phyloP scores from a whole-genome alignment of 2,113 vertebrate genomes.

The Canis aureus region DNA sequence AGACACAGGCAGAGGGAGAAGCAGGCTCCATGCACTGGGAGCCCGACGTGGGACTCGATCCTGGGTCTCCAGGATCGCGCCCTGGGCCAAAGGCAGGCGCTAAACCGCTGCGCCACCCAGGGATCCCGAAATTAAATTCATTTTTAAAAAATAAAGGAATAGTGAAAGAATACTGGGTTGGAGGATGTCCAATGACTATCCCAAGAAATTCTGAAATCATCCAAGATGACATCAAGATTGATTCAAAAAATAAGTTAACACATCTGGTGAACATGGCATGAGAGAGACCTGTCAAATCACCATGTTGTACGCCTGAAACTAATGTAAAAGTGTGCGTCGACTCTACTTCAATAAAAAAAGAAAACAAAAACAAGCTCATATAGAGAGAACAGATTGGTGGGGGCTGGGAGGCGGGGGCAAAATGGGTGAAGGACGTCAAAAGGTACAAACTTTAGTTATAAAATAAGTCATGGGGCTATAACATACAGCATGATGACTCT shows the following conservation, averaged over 20 bases:
- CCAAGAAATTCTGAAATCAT: conserved; percentile 29
- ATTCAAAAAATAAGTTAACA: conserved; percentile 22
- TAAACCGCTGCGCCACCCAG: no score
- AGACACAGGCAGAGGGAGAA: no score
- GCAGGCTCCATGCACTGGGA: no score
- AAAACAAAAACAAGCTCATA: not conserved
- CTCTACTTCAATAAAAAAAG: not conserved
- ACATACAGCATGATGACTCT: not conserved
- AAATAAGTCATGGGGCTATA: not conserved
- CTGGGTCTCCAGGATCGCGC: no score
- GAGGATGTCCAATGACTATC: not conserved
- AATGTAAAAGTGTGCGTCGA: not conserved
- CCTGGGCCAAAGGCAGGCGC: no score
- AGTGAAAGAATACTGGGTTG: not conserved
- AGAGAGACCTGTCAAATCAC: not conserved
- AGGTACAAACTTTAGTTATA: not conserved
- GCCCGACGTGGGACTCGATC: no score
- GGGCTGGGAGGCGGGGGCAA: not conserved
- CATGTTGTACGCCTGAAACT: not conserved
- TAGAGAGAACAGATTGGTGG: not conserved
- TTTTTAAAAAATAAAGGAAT: conserved; percentile 39
- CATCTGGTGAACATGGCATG: not conserved
- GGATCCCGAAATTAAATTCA: not conserved
- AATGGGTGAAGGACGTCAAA: not conserved
- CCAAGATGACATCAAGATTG: not conserved